A percentile compares a stretch with the other conserved stretches of the same genome.
These are phyloP conservation scores for Falcaria lacertinaria DNA, from an alignment of 2,888 invertebrate species.

Conservation along the genomic window DNA sequence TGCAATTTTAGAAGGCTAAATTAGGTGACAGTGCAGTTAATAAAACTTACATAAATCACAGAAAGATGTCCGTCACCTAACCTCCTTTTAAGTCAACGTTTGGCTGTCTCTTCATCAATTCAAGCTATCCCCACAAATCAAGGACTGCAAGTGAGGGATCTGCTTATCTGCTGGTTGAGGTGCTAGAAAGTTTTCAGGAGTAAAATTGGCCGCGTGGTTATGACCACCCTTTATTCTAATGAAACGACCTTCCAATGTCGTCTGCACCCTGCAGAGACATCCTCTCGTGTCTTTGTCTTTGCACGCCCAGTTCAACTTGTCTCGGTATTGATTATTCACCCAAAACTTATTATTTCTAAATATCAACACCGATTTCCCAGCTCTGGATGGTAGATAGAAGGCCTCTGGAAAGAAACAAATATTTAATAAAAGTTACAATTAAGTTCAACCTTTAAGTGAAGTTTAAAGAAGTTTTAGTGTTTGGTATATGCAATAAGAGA, in stretches of 20 bases:
- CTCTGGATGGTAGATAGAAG: constrained; percentile 68
- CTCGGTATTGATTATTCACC: constrained; percentile 71
- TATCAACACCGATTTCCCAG: constrained; percentile 70
- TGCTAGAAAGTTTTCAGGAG: constrained; percentile 57
- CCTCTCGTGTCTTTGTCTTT: constrained; percentile 66
- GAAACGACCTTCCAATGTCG: constrained; percentile 67
- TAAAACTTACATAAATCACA: too few species aligned
- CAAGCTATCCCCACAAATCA: not conserved
- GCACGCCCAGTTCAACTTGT: constrained; percentile 72
- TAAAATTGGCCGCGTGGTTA: constrained; percentile 66
- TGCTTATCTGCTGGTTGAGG: constrained; percentile 33
- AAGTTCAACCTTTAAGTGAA: constrained; percentile 11
- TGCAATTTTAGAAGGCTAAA: not conserved
- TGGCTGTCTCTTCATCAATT: not conserved
- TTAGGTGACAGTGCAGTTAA: too few species aligned
- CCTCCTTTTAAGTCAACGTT: too few species aligned
- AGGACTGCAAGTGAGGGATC: constrained; percentile 26
- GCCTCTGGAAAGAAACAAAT: constrained; percentile 48
- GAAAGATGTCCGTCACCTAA: too few species aligned
- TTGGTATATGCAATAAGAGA: not conserved
- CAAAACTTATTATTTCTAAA: constrained; percentile 69
- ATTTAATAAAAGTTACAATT: constrained; percentile 1
- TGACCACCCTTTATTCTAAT: constrained; percentile 61
- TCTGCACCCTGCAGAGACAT: constrained; percentile 69
- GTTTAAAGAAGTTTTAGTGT: too few species aligned